Base-by-base conservation (phyloP, 2,113 vertebrate genomes). In the Pandion haliaetus region DNA sequence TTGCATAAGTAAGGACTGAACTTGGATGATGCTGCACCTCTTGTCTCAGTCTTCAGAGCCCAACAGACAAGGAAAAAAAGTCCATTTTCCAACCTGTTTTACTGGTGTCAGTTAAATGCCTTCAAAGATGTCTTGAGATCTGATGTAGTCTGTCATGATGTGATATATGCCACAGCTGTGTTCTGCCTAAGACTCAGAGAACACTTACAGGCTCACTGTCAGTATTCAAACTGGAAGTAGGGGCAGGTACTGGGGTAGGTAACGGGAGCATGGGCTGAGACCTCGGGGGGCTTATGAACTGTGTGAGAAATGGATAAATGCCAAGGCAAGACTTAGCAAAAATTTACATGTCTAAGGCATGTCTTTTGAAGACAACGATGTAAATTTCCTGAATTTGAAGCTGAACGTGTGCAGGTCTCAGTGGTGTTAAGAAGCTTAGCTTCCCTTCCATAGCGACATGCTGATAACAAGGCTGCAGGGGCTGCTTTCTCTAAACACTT, bases 131-230 rank as follows among this genome's bases (percentile, higher is more conserved):
- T 63, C 59, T 69, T 1, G 4, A 17, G 31, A 49, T 45, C 65
- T 73, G 71, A 58, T 0, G 0, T 71, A n/a, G 47, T 62, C 71
- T 69, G 29, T 79, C 5, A 0, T 54, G 49, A 44, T 63, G 10
- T 31, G 29, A 16, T 34, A 58, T 3, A 2, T 31, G 44, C 10
- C 38, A 55, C 23, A 31, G 8, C 14, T 42, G 38, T 65, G 61
- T 47, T 70, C 44, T 74, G 49, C 55, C 67, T 70, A 54, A 90
- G 74, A 66, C 50, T 63, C 26, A n/a, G 42, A 69, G 49, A 74
- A 79, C 0, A 1, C 59, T 73, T 50, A 4, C 8, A 24, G 88
- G 34, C 44, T 76, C 1, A 0, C 26, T 54, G 55, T 54, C 50
- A 49, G 23, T 25, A n/a, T 81, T 70, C 31, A 38, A 7, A 42